These are phyloP conservation scores for Siniperca obscura DNA, from an alignment of 2,797 vertebrate species.

Conservation along the genomic window DNA sequence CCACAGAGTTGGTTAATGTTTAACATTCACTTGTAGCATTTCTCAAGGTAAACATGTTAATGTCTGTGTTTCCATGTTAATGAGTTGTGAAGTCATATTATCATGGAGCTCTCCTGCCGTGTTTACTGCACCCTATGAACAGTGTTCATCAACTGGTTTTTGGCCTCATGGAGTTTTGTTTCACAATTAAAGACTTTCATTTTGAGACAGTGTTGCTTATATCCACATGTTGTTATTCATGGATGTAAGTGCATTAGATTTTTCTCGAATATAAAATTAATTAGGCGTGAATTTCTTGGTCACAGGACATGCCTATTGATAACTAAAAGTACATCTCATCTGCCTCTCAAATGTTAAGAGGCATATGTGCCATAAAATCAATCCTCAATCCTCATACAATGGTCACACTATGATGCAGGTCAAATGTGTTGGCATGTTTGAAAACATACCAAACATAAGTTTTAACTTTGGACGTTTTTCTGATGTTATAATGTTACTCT, in stretches of 20 bases:
- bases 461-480: slow-evolving; percentile 23
- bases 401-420: slow-evolving; percentile 22
- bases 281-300: neutral
- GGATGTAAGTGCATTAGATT: neutral
- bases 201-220: slow-evolving; percentile 1
- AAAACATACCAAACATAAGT: slow-evolving; percentile 26
- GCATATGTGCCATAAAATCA: neutral
- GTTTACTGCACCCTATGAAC: slow-evolving; percentile 40
- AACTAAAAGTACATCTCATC: neutral
- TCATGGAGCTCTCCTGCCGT: slow-evolving; percentile 30
- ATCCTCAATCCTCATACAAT: neutral
- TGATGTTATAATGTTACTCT: slow-evolving; percentile 12
- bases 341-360: slow-evolving; percentile 1
- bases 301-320: neutral
- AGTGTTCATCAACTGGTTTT: slow-evolving; percentile 37
- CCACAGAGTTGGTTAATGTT: slow-evolving; percentile 27
- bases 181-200: slow-evolving; percentile 36
- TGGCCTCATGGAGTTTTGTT: slow-evolving; percentile 39
- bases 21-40: slow-evolving; percentile 27
- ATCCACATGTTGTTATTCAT: neutral
- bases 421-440: slow-evolving; percentile 27
- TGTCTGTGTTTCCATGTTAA: slow-evolving; percentile 40
- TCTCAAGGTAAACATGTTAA: slow-evolving; percentile 49
- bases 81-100: slow-evolving; percentile 42
- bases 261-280: neutral